Evolutionary conservation across 2,888 invertebrate genomes (phyloP).

Genomic region (Teleiodes luculella): DNA sequence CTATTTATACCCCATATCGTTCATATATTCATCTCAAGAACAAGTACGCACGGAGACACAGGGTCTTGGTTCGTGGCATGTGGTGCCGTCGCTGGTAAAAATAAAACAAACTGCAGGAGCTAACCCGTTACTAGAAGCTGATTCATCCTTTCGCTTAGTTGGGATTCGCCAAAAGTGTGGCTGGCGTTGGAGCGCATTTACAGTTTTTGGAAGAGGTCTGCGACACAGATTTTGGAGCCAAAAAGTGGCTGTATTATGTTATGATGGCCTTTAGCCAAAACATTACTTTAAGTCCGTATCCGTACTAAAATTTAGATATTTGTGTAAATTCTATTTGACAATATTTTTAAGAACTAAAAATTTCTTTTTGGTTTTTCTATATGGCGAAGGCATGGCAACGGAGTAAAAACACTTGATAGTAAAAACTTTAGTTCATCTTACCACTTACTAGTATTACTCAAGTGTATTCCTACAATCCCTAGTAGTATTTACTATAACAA

Average conservation of each 20-base stretch:
- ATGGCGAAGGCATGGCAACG: too few species aligned
- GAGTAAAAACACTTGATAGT: too few species aligned
- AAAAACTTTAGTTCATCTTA: too few species aligned
- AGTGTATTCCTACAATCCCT: too few species aligned
- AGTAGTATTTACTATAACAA: too few species aligned
- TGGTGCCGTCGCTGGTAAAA: slow-evolving; percentile 33
- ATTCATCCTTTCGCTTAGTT: slow-evolving; percentile 25
- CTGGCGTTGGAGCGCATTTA: background rate
- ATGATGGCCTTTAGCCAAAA: background rate
- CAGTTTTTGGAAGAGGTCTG: background rate
- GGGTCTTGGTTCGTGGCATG: slow-evolving; percentile 28
- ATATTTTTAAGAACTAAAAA: too few species aligned
- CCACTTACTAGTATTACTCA: too few species aligned
- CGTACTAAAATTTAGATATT: background rate
- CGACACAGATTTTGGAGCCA: too few species aligned
- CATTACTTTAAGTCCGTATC: background rate
- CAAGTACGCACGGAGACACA: slow-evolving; percentile 12
- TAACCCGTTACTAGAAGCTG: slow-evolving; percentile 32
- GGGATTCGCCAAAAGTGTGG: background rate
- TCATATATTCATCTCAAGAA: slow-evolving; percentile 20
- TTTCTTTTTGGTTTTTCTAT: too few species aligned
- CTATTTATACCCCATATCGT: slow-evolving; percentile 1
- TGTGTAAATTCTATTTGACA: too few species aligned
- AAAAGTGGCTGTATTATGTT: too few species aligned
- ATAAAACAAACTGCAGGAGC: slow-evolving; percentile 21